Base-by-base conservation (phyloP, 1,140 invertebrate genomes). In the Trichomalopsis sarcophagae region DNA sequence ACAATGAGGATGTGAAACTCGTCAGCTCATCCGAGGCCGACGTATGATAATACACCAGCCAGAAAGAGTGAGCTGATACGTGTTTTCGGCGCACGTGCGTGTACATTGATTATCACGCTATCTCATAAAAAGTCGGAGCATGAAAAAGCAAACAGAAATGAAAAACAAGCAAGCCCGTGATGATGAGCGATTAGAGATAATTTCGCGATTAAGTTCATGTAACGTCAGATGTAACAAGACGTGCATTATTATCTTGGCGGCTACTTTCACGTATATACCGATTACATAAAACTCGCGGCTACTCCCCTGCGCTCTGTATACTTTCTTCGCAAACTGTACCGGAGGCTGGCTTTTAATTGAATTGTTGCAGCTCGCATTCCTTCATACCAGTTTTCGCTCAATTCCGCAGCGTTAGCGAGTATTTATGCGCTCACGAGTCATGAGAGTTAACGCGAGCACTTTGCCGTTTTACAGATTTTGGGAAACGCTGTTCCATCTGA, bases 401-500 rank as follows among this genome's bases (percentile, higher is more conserved):
- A 50, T 14, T 50, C 47, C 33, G 27, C 1, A 50, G 1, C 47
- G 47, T 50, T 50, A 17, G 11, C 17, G 44, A 47, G 47, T 50
- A 50, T 27, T 27, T 27, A 27, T 14, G 47, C 1, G 47, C 47
- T 50, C 10, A 6, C 14, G 11, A 50, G 47, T 50, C 14, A 50
- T 50, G 3, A 50, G 11, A 50, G 5, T 14, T 17, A 14, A 50
- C 2, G 13, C 47, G 40, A 3, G 47, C 13, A 50, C 91, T 92
- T 50, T 11, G 23, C 11, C 27, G 5, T 71, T 71, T 82, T 68
- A 7, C 33, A 86, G 84, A 78, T 86, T 86, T 30, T 82, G 91
- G 55, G 96, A 97, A 84, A 97, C 97, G 0, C 93, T 97, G 86
- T 95, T 97, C 74, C 97, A 97, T 90, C 89, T 97, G 82, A 90